phyloP scores from a whole-genome alignment of 2,797 vertebrate species.

The Sebastolobus altivelis region DNA sequence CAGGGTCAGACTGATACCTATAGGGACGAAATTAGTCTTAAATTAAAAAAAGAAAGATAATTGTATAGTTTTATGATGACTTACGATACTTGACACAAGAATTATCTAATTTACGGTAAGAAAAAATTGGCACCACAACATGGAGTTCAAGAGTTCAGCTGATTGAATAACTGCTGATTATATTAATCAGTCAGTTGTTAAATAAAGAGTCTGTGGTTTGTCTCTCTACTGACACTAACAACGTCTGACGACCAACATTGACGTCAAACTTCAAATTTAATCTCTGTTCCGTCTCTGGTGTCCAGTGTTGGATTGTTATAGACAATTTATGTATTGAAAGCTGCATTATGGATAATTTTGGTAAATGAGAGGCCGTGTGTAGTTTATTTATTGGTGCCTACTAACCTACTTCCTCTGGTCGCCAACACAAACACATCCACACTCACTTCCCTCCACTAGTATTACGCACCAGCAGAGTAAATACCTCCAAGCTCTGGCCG shows the following conservation, averaged over 20 bases:
- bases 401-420: neutral
- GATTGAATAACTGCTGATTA: conserved; percentile 21
- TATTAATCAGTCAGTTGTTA: conserved; percentile 14
- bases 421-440: neutral
- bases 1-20: neutral
- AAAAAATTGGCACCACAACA: neutral
- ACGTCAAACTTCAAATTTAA: conserved; percentile 17
- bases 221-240: neutral
- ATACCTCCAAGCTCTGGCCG: conserved; percentile 15
- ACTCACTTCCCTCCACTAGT: neutral
- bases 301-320: neutral
- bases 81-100: neutral
- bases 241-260: conserved; percentile 4
- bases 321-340: neutral
- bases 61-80: no score
- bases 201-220: conserved; percentile 31
- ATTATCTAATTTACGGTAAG: neutral
- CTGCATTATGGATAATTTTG: neutral
- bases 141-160: neutral
- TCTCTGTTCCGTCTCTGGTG: neutral
- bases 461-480: conserved; percentile 2
- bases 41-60: neutral
- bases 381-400: neutral
- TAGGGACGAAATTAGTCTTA: no score
- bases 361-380: neutral